Evolutionary conservation across 1,140 invertebrate genomes (phyloP), one percentile per base, ranked within the genome.

Genomic region (Calosoma granatense): DNA sequence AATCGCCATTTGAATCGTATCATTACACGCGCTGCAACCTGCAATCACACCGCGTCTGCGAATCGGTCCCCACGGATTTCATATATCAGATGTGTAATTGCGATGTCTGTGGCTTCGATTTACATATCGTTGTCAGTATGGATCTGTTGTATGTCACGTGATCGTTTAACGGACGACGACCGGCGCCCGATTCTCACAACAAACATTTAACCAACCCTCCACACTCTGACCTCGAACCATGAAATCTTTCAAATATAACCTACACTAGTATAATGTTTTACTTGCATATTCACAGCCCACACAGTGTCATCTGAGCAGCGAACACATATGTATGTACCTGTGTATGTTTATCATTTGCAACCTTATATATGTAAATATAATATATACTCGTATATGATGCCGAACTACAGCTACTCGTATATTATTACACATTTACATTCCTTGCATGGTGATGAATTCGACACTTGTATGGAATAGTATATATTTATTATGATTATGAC

Each of bases 1-100:
- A 47, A 47, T 47, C 41, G 41, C 41, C 41, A 47, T 47, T 47
- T 47, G 41, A 47, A 47, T 47, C 41, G 41, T 47, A 47, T 47
- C 41, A 47, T 47, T 47, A 47, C 17, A 9, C 17, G 15, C 17
- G 9, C 17, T 47, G 41, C 41, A 47, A 47, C 41, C 41, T 47
- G 15, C 41, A 47, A 47, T 47, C 41, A 47, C 41, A 47, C 41
- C 6, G 6, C 17, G 41, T 47, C 41, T 36, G 26, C 26, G n/a
- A n/a, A 36, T 36, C 6, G 6, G 26, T 36, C 41, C 15, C 41
- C 41, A 12, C 15, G 41, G 9, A 47, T 47, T 17, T 17, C 15
- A 47, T 47, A 47, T 47, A 47, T 47, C 41, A 47, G 41, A 47
- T 47, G 17, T 47, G 41, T 47, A 47, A 47, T 47, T 47, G 41